Percentiles rank a stretch among this genome's conserved stretches.
Conservation (phyloP, 2,888 invertebrate species). For the Drosophila maculinotata region DNA sequence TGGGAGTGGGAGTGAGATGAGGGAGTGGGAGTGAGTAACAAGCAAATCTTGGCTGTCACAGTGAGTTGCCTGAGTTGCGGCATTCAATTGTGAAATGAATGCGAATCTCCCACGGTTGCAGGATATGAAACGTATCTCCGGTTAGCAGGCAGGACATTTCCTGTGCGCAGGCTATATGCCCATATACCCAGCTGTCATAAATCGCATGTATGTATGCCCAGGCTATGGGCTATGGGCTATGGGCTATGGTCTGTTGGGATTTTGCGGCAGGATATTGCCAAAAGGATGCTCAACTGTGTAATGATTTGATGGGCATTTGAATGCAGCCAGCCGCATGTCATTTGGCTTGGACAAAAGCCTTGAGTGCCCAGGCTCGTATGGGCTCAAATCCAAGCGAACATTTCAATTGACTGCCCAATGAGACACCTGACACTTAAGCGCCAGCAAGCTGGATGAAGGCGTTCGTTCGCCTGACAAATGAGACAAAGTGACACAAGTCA, state of each 20-base stretch:
- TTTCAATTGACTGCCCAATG: slow-evolving; percentile 61
- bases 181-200: slow-evolving; percentile 64
- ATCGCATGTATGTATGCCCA: slow-evolving; percentile 59
- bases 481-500: slow-evolving; percentile 84
- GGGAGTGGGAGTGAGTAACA: slow-evolving; percentile 23
- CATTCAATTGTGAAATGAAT: slow-evolving; percentile 67
- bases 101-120: slow-evolving; percentile 58
- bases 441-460: slow-evolving; percentile 62
- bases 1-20: background rate
- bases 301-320: slow-evolving; percentile 80
- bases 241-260: slow-evolving; percentile 57
- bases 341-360: slow-evolving; percentile 62
- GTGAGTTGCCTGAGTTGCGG: slow-evolving; percentile 41
- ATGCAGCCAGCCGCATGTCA: slow-evolving; percentile 70
- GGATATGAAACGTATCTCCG: slow-evolving; percentile 85
- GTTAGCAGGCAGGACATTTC: slow-evolving; percentile 85
- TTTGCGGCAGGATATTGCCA: slow-evolving; percentile 77
- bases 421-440: slow-evolving; percentile 77
- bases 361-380: slow-evolving; percentile 26
- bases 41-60: slow-evolving; percentile 77
- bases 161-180: slow-evolving; percentile 42
- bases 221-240: too few relatives aligned
- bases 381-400: slow-evolving; percentile 35
- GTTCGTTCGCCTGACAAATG: slow-evolving; percentile 83
- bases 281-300: slow-evolving; percentile 73